Conservation (phyloP, 2,888 invertebrate species). For the Heteropelma amictum region DNA sequence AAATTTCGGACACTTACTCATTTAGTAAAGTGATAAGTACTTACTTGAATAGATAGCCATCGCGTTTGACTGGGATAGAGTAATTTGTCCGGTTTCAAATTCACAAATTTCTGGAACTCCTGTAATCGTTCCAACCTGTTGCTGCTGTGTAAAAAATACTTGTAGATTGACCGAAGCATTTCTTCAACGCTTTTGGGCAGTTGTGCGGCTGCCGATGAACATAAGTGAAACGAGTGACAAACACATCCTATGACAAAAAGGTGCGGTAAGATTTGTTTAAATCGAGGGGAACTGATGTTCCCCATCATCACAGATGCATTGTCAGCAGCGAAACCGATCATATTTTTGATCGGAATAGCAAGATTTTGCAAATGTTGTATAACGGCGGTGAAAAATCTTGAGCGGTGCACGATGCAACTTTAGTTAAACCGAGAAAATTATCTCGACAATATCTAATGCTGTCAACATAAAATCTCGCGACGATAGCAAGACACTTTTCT, state of each 20-base stretch:
- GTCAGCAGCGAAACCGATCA: constrained; percentile 45
- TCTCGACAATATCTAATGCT: neutral
- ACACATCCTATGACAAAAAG: constrained; percentile 39
- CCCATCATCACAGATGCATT: constrained; percentile 48
- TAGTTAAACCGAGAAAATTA: constrained; percentile 30
- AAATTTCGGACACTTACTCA: neutral
- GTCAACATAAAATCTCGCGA: constrained; percentile 35
- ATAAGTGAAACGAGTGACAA: constrained; percentile 47
- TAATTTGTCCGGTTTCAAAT: constrained; percentile 32
- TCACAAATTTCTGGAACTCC: constrained; percentile 23
- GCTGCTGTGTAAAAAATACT: constrained; percentile 9
- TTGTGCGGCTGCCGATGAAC: constrained; percentile 35
- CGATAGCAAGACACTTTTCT: constrained; percentile 45
- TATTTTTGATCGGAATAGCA: constrained; percentile 21
- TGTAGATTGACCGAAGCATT: neutral
- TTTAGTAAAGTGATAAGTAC: neutral
- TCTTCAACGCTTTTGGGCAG: neutral
- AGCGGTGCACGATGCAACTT: constrained; percentile 41
- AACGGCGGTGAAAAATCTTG: constrained; percentile 27
- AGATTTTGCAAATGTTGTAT: constrained; percentile 1
- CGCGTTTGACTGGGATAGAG: constrained; percentile 36
- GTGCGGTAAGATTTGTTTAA: constrained; percentile 33
- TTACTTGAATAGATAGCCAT: constrained; percentile 44
- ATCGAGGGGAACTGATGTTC: constrained; percentile 35
- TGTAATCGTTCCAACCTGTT: constrained; percentile 5